Evolutionary conservation across 2,888 invertebrate species (phyloP).

Genomic region (Toxonevra muliebris): DNA sequence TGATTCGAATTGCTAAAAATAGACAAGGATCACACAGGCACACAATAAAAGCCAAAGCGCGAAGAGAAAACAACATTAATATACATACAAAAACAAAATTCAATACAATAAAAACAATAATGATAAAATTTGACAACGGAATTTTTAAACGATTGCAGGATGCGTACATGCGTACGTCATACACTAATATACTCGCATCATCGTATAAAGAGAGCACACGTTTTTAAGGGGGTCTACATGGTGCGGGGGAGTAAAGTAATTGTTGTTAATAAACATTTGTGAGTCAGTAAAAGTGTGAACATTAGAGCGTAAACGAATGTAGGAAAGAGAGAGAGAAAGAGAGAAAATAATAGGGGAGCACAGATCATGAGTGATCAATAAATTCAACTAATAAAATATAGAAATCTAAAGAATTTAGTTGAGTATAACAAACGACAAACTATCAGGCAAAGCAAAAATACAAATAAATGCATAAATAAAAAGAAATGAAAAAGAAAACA

Average conservation of each 20-base stretch:
- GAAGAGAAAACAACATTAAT: background rate
- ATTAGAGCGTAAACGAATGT: too few relatives aligned
- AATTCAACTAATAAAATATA: background rate
- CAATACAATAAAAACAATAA: background rate
- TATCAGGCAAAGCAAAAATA: background rate
- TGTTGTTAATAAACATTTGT: too few relatives aligned
- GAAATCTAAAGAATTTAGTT: background rate
- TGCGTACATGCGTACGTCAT: background rate
- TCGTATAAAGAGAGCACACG: too few relatives aligned
- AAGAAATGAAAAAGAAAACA: background rate
- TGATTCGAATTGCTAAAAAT: conserved; percentile 21
- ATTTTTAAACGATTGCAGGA: too few relatives aligned
- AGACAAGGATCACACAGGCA: conserved; percentile 29
- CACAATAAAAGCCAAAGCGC: conserved; percentile 14
- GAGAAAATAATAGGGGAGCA: background rate
- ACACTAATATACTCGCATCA: background rate
- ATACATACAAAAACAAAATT: background rate
- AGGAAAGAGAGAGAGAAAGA: background rate
- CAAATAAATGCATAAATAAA: background rate
- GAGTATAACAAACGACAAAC: background rate
- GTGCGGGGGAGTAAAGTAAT: too few relatives aligned
- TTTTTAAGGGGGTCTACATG: too few relatives aligned
- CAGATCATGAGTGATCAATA: background rate
- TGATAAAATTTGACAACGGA: too few relatives aligned
- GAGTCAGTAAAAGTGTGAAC: too few relatives aligned